Conservation (phyloP, 2,113 vertebrate genomes). For the Monopterus albus region DNA sequence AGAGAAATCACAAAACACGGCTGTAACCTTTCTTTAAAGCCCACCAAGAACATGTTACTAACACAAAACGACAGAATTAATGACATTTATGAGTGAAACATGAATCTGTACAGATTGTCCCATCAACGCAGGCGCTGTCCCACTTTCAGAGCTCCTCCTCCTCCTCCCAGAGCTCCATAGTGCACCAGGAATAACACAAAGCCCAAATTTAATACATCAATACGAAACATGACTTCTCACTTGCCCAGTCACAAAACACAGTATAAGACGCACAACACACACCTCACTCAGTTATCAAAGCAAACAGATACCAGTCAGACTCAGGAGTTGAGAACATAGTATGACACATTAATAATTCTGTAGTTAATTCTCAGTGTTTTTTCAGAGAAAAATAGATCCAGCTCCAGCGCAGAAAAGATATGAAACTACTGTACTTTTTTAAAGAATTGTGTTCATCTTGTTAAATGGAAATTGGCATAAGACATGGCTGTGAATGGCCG, state of each 20-base stretch:
- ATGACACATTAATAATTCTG: constrained; percentile 25
- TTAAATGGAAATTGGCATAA: constrained; percentile 49
- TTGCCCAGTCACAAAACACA: constrained; percentile 37
- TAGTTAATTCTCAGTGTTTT: constrained; percentile 16
- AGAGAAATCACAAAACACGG: constrained; percentile 9
- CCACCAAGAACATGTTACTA: background rate
- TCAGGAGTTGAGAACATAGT: constrained; percentile 28
- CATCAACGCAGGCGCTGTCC: constrained; percentile 63
- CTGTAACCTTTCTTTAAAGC: constrained; percentile 22
- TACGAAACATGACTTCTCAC: constrained; percentile 30
- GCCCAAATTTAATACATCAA: constrained; percentile 46
- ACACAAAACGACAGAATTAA: constrained; percentile 29
- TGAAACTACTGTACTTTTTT: background rate
- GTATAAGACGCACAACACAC: constrained; percentile 45
- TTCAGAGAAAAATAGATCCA: constrained; percentile 25
- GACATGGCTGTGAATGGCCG: constrained; percentile 49
- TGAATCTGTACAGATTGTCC: constrained; percentile 72
- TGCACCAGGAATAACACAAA: constrained; percentile 45
- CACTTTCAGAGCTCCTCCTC: constrained; percentile 43
- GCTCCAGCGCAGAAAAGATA: constrained; percentile 35
- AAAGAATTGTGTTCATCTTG: constrained; percentile 10
- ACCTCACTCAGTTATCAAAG: constrained; percentile 31
- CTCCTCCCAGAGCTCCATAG: constrained; percentile 16
- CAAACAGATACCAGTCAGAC: constrained; percentile 34
- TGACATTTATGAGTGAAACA: constrained; percentile 34